Percentiles rank a stretch among this genome's conserved stretches.
phyloP scores from a whole-genome alignment of 2,888 invertebrate species.

The Drosophila peninsularis region DNA sequence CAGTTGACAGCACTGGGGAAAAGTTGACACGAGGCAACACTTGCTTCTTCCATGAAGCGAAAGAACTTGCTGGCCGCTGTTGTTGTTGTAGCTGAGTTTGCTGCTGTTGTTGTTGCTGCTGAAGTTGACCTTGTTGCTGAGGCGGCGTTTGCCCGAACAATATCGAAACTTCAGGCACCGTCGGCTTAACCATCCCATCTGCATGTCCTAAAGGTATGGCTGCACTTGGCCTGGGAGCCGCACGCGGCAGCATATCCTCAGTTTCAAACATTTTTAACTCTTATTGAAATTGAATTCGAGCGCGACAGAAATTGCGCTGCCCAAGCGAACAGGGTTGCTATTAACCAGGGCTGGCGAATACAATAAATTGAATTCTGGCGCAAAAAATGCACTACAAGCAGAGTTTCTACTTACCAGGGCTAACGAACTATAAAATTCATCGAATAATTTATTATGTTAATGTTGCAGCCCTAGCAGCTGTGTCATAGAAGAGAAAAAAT shows the following conservation, averaged over 20 bases:
- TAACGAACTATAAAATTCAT: background rate
- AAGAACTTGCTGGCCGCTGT: constrained; percentile 57
- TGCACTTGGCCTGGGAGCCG: constrained; percentile 79
- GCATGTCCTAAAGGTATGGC: constrained; percentile 49
- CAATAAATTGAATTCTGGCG: constrained; percentile 60
- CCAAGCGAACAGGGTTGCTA: constrained; percentile 27
- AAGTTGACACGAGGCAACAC: constrained; percentile 77
- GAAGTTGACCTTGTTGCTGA: constrained; percentile 31
- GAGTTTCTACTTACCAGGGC: constrained; percentile 15
- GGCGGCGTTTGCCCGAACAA: constrained; percentile 61
- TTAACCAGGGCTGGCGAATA: constrained; percentile 5
- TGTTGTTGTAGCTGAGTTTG: constrained; percentile 23
- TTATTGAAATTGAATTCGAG: constrained; percentile 58
- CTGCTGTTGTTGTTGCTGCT: constrained; percentile 26
- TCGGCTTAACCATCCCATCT: constrained; percentile 59
- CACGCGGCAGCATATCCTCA: constrained; percentile 82
- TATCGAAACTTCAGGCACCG: constrained; percentile 77
- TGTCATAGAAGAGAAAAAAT: constrained; percentile 18
- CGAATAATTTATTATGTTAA: background rate
- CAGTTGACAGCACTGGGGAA: constrained; percentile 57
- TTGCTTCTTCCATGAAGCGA: constrained; percentile 82
- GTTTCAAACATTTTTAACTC: constrained; percentile 79
- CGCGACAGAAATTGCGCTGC: constrained; percentile 36
- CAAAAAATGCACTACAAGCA: constrained; percentile 19
- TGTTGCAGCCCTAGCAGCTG: constrained; percentile 24